Base-by-base conservation (phyloP, 2,888 invertebrate species). In the Scaptomyza tumidula region DNA sequence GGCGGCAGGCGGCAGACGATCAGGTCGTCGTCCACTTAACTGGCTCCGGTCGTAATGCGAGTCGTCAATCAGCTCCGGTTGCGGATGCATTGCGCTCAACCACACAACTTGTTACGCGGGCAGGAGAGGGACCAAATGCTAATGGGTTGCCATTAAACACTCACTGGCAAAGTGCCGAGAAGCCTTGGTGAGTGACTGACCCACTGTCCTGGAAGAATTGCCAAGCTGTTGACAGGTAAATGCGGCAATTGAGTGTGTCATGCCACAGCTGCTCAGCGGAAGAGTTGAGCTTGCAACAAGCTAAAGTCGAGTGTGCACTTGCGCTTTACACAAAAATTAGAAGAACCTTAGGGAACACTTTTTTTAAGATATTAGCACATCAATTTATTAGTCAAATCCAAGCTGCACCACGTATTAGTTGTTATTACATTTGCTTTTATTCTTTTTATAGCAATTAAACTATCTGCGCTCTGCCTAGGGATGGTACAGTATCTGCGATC, bases 21-120 rank as follows among this genome's bases (percentile, higher is more conserved):
- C 69, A 39, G 56, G 54, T 69, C 69, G 52, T 71, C 80, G 74
- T 88, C 83, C 77, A 76, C 55, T 71, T 75, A 77, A 75, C 77
- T 77, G 59, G 54, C 67, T 56, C 64, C 53, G 56, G 49, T 92
- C 89, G 75, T 86, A 92, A 52, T 86, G 56, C 24, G 76, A 76
- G 59, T 90, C 89, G 59, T 89, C 82, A 60, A 91, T 82, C 66
- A 88, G 72, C 35, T 71, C 67, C 10, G 77, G 80, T 89, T 97
- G 97, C 1, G 97, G 96, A 0, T 96, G 95, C 1, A 95, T 94
- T 0, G 97, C 39, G 97, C 86, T 35, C 35, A 50, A 95, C 95
- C 35, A 94, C 58, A 37, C 41, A 63, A 43, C 55, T 55, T 56
- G 24, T 44, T 9, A 49, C 54, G 49, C 57, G 48, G 14, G 50